Evolutionary conservation across 1,140 invertebrate genomes (phyloP), one percentile per base, ranked within the genome.

Genomic region (Euwallacea similis): DNA sequence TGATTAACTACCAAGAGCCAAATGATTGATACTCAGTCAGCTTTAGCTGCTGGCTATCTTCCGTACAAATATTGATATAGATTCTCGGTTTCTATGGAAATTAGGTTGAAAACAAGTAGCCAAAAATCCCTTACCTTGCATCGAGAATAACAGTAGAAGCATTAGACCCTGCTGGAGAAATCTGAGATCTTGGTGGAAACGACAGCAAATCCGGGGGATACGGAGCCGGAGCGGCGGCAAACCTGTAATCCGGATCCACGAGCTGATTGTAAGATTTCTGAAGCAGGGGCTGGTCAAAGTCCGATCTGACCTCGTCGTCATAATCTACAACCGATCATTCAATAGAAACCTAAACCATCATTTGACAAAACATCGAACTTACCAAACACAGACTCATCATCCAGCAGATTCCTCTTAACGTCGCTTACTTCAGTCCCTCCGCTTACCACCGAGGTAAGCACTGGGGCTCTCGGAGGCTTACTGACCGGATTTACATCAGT

Each of bases 131-230:
- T 63, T 68, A 72, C 71, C 65, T 72, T 8, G 69, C 50, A 56
- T 72, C 71, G 2, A 72, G 62, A n/a, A 67, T 90, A 7, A 90
- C 87, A n/a, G 91, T 92, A 0, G 90, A 91, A 10, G 90, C 89
- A 46, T 90, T 90, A 76, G 88, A 90, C 6, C 88, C 88, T 71
- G 89, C 88, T 11, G 90, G 90, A 7, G 90, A 90, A 61, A 89
- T 88, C 75, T 90, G 89, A 43, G 83, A 73, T 43, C 83, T 83
- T 72, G 90, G 80, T 53, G 87, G 81, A 66, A 92, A 91, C 75
- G 94, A 92, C 0, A 93, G 89, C 50, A 96, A 81, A 42, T 95
- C 82, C 75, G 95, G 93, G 0, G 93, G 93, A 33, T 92, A 93
- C 76, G 90, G 90, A 42, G 83, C 80, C 58, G 83, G 77, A 21